Evolutionary conservation across 2,888 invertebrate genomes (phyloP).

Genomic region (Carcina quercana): DNA sequence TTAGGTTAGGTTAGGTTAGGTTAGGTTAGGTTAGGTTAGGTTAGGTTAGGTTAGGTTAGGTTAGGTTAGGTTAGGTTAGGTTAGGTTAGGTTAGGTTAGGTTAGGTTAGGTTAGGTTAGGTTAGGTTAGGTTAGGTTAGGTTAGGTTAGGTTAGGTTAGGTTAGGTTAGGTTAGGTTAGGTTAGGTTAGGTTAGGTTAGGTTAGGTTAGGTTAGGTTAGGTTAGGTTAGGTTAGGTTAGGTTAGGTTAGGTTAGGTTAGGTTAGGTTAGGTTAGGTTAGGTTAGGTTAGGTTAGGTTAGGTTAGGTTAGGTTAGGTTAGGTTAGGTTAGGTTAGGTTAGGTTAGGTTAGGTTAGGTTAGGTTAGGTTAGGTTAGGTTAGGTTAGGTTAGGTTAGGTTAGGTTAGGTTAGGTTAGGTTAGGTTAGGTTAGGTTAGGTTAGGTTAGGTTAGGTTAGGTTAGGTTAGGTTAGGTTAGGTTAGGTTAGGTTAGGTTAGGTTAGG

Average conservation of each 20-base stretch:
- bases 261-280: slow-evolving; percentile 6
- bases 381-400: slow-evolving; percentile 6
- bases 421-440: slow-evolving; percentile 6
- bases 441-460: slow-evolving; percentile 6
- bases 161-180: slow-evolving; percentile 6
- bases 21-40: slow-evolving; percentile 8
- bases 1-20: slow-evolving; percentile 8
- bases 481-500: slow-evolving; percentile 6
- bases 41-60: slow-evolving; percentile 8
- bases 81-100: slow-evolving; percentile 8
- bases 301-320: slow-evolving; percentile 6
- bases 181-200: slow-evolving; percentile 6
- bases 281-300: slow-evolving; percentile 6
- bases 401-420: slow-evolving; percentile 6
- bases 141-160: slow-evolving; percentile 6
- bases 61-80: slow-evolving; percentile 8
- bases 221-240: slow-evolving; percentile 6
- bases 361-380: slow-evolving; percentile 6
- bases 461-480: slow-evolving; percentile 6
- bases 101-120: slow-evolving; percentile 8
- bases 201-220: slow-evolving; percentile 6
- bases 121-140: slow-evolving; percentile 8
- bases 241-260: slow-evolving; percentile 6
- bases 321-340: slow-evolving; percentile 6
- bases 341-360: slow-evolving; percentile 6